phyloP scores from a whole-genome alignment of 1,140 invertebrate species.

The Steinernema feltiae region DNA sequence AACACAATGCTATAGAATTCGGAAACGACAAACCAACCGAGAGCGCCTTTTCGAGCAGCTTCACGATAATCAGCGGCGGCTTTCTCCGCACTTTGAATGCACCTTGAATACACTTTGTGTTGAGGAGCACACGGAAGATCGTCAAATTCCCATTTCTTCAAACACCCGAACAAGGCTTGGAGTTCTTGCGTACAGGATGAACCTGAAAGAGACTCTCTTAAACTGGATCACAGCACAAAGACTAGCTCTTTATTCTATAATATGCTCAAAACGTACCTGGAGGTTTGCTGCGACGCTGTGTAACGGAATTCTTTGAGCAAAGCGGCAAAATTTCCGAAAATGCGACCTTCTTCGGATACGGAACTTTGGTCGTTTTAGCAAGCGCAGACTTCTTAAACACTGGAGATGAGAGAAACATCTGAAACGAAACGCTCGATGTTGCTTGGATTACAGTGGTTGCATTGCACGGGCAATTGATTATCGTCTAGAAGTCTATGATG shows the following conservation, averaged over 20 bases:
- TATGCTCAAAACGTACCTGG: slow-evolving; percentile 24
- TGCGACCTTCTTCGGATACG: slow-evolving; percentile 26
- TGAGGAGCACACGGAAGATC: slow-evolving; percentile 47
- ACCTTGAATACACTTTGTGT: slow-evolving; percentile 42
- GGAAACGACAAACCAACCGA: neutral
- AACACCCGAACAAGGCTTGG: slow-evolving; percentile 47
- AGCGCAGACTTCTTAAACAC: slow-evolving; percentile 29
- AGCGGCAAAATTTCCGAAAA: slow-evolving; percentile 36
- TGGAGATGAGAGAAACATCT: slow-evolving; percentile 27
- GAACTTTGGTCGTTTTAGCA: slow-evolving; percentile 18
- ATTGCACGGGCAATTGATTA: too few relatives aligned
- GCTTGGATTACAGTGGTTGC: neutral
- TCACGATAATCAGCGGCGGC: slow-evolving; percentile 39
- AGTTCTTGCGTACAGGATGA: slow-evolving; percentile 48
- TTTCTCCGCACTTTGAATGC: slow-evolving; percentile 39
- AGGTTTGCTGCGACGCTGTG: slow-evolving; percentile 11
- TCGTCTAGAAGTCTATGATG: too few relatives aligned
- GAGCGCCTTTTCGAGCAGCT: slow-evolving; percentile 35
- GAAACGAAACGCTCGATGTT: neutral
- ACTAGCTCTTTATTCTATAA: neutral
- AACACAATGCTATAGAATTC: slow-evolving; percentile 24
- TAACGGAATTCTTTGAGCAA: slow-evolving; percentile 23
- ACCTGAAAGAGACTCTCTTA: slow-evolving; percentile 27
- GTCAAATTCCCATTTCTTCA: slow-evolving; percentile 55
- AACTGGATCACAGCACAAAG: neutral